Percentiles rank a stretch among this genome's conserved stretches.
Evolutionary conservation across 2,888 invertebrate species (phyloP).

Genomic region (Rhagium mordax): DNA sequence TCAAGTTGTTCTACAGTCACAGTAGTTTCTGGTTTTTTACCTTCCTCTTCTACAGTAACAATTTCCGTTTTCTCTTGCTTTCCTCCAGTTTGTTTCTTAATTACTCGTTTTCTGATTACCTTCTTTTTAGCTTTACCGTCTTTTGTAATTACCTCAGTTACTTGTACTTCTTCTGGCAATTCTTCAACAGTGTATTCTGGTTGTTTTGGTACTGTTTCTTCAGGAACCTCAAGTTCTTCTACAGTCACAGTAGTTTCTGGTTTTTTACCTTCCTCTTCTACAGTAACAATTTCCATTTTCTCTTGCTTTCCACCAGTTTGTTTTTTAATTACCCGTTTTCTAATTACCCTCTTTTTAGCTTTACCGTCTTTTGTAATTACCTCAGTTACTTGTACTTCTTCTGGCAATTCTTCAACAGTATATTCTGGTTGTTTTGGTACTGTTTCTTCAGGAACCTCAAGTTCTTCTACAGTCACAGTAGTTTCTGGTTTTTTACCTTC

Average conservation of each 20-base stretch:
- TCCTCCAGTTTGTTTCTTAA: slow-evolving; percentile 61
- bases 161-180: slow-evolving; percentile 46
- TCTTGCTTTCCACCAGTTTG: slow-evolving; percentile 65
- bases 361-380: slow-evolving; percentile 57
- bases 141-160: slow-evolving; percentile 52
- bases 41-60: slow-evolving; percentile 54
- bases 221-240: slow-evolving; percentile 53
- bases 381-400: slow-evolving; percentile 60
- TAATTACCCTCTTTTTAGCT: slow-evolving; percentile 60
- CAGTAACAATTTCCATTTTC: slow-evolving; percentile 61
- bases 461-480: slow-evolving; percentile 55
- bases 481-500: slow-evolving; percentile 59
- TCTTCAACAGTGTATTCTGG: slow-evolving; percentile 1
- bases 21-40: slow-evolving; percentile 58
- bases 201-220: slow-evolving; percentile 37
- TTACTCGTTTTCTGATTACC: slow-evolving; percentile 60
- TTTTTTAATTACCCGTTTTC: slow-evolving; percentile 64
- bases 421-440: slow-evolving; percentile 52
- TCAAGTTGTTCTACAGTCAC: slow-evolving; percentile 57
- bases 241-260: slow-evolving; percentile 67
- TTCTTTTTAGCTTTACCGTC: slow-evolving; percentile 54
- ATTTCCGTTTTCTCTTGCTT: slow-evolving; percentile 57
- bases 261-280: slow-evolving; percentile 59
- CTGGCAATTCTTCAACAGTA: slow-evolving; percentile 59
- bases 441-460: slow-evolving; percentile 60